Evolutionary conservation across 1,140 invertebrate genomes (phyloP), one percentile per base, ranked within the genome.

Genomic region (Penaeus vannamei): DNA sequence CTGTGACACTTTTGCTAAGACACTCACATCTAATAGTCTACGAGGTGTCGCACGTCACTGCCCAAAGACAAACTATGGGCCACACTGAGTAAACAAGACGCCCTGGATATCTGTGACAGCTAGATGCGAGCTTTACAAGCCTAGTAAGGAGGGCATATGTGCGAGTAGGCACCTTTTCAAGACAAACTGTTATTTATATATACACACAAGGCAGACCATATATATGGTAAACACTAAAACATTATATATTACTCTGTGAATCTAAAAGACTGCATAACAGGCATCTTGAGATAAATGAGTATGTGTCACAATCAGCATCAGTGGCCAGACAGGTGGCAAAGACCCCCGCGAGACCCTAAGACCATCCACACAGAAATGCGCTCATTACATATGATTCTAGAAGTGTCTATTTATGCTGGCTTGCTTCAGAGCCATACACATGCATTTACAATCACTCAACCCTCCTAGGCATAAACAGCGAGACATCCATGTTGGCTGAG

Each of bases 401-500:
- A 53, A 72, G 84, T 85, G 64, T 85, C 69, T 61, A 62, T 5
- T 85, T 85, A 36, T n/a, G 61, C 46, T 85, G 84, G 84, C 84
- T 76, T 76, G 42, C 19, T 32, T 32, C 59, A 86, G 60, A 60
- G 76, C 76, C 66, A 46, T 66, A 66, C 46, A 59, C 64, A 87
- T 60, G 29, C 61, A 83, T 82, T 26, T 80, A 76, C 32, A 64
- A 36, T 87, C 77, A 69, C 26, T 72, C 59, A 69, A 32, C 82
- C 53, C 46, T 84, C 64, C 53, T 46, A 62, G 36, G 66, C 66
- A 76, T 61, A 62, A 62, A 83, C 53, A 69, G 69, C 46, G 23
- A 89, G 87, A 89, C 87, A 83, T 89, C 87, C 82, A 89, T 72
- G 87, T 77, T 89, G 87, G 87, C 69, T 77, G 81, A 89, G 87